Evolutionary conservation across 2,797 vertebrate species (phyloP).

Genomic region (Danio tinwini): DNA sequence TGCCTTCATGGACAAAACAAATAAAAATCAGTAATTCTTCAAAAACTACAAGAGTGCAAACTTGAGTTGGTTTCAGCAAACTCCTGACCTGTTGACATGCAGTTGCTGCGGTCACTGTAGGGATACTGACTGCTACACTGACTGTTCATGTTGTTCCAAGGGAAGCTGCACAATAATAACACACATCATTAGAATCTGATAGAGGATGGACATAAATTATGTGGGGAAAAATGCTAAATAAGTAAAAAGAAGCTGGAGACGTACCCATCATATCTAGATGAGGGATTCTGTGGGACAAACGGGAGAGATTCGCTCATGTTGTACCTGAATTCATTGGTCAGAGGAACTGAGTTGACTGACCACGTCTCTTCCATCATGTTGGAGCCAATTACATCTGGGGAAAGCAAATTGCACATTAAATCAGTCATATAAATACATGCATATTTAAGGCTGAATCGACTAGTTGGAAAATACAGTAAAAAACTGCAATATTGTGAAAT

Average conservation of each 20-base stretch:
- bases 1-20: slow-evolving; percentile 75
- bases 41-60: too few species aligned
- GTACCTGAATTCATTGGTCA: slow-evolving; percentile 90
- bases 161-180: slow-evolving; percentile 68
- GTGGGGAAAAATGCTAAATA: not conserved
- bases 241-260: slow-evolving; percentile 31
- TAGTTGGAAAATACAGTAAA: too few species aligned
- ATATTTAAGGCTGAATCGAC: too few species aligned
- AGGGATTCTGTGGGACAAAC: slow-evolving; percentile 79
- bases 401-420: not conserved
- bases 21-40: not conserved
- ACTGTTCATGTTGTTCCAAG: slow-evolving; percentile 76
- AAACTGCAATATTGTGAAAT: too few species aligned
- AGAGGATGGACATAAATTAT: not conserved
- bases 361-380: slow-evolving; percentile 87
- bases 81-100: slow-evolving; percentile 54
- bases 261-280: slow-evolving; percentile 83
- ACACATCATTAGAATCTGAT: not conserved
- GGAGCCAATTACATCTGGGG: slow-evolving; percentile 74
- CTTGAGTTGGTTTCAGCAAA: not conserved
- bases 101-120: slow-evolving; percentile 71
- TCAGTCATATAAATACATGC: not conserved
- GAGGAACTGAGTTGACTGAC: slow-evolving; percentile 85
- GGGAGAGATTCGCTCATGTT: slow-evolving; percentile 82
- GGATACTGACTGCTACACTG: slow-evolving; percentile 74